Evolutionary conservation across 1,140 invertebrate species (phyloP), one percentile per base, ranked within the genome.

Genomic region (Camponotus pennsylvanicus): DNA sequence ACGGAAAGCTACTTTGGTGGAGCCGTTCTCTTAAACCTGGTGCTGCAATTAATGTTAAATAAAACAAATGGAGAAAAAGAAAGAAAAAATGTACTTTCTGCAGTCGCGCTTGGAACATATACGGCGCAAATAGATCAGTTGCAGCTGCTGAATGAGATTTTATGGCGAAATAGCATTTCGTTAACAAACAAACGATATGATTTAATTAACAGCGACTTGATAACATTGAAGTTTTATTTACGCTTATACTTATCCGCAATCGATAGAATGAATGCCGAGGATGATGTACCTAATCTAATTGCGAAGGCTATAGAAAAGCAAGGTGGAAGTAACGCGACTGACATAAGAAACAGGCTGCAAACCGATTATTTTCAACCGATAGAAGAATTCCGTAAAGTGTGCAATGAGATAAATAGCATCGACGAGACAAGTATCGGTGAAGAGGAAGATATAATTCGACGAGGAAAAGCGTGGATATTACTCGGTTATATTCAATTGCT

Each of bases 131-230:
- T 92, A 6, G 75, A 86, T 18, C 93, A 95, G 70, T 86, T 96
- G 5, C 91, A 91, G 49, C 80, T 86, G 15, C 42, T 96, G 11
- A 95, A 95, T 69, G 89, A 93, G 55, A 93, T 95, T 18, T 86
- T 96, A 3, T 96, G 96, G 96, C 92, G 89, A 8, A 96, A 96
- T 88, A 94, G 93, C 73, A 85, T 92, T 5, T 57, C 92, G 0
- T 86, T 96, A 1, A 95, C 94, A 80, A 94, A 93, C 0, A 3
- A 55, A 0, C 66, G 91, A 15, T 93, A 94, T 49, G 76, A 93
- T 21, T 84, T 80, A 11, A 34, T 84, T 66, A 76, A 8, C 6
- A 95, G 93, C 52, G 94, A 95, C 83, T 73, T 88, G 2, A 6
- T 83, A 6, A 87, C 91, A 1, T 67, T 95, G 4, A 85, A 83